Evolutionary conservation across 1,140 invertebrate species (phyloP).

Genomic region (Drosophila sturtevanti): DNA sequence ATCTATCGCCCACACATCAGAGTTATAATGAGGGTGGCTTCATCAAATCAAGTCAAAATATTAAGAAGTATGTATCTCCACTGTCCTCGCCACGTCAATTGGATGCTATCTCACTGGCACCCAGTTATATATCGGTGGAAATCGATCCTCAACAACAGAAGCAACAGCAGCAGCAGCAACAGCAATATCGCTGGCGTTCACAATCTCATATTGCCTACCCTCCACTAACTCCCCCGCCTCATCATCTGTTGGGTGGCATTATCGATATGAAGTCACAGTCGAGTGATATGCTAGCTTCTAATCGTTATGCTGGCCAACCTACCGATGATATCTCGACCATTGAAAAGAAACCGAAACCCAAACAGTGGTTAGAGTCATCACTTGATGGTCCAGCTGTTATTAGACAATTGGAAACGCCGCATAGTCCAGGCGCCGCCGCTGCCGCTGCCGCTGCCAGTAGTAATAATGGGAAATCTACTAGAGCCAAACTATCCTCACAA

Average conservation of each 20-base stretch:
- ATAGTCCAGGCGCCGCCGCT: slow-evolving; percentile 47
- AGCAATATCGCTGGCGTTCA: slow-evolving; percentile 72
- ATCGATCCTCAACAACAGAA: slow-evolving; percentile 37
- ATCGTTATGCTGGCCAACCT: slow-evolving; percentile 47
- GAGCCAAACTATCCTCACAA: slow-evolving; percentile 75
- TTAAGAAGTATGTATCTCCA: slow-evolving; percentile 77
- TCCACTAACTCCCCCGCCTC: slow-evolving; percentile 54
- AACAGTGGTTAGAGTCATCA: slow-evolving; percentile 84
- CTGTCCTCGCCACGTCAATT: slow-evolving; percentile 67
- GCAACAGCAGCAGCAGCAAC: slow-evolving; percentile 39
- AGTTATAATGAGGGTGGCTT: slow-evolving; percentile 76
- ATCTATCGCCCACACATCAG: slow-evolving; percentile 77
- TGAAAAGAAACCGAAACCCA: slow-evolving; percentile 79
- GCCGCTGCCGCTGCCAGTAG: slow-evolving; percentile 29
- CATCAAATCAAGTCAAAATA: slow-evolving; percentile 80
- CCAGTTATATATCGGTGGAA: slow-evolving; percentile 74
- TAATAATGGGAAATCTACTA: slow-evolving; percentile 43
- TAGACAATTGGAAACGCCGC: slow-evolving; percentile 59
- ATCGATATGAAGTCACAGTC: slow-evolving; percentile 63
- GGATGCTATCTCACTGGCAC: slow-evolving; percentile 74
- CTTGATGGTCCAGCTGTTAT: slow-evolving; percentile 83
- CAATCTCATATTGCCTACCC: slow-evolving; percentile 63
- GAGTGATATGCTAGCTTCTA: slow-evolving; percentile 73
- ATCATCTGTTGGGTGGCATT: slow-evolving; percentile 34
- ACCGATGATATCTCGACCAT: slow-evolving; percentile 71